Conservation (phyloP, 1,140 invertebrate genomes). For the Stegodyphus dumicola region DNA sequence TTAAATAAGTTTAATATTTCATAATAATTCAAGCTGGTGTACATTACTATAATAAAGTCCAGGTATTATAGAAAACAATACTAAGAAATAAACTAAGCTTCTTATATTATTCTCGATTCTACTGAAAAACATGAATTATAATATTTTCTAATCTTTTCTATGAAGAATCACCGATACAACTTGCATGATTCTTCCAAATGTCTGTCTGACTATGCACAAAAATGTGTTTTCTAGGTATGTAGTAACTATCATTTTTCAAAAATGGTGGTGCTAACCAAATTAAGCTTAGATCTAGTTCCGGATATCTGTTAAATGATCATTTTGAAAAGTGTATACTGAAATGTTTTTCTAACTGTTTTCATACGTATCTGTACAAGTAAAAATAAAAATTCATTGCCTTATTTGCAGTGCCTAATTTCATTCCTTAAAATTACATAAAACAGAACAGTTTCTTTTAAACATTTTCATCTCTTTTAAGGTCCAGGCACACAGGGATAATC, state of each 20-base stretch:
- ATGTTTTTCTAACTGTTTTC: constrained; percentile 49
- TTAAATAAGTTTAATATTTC: too few species aligned
- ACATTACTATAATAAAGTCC: too few species aligned
- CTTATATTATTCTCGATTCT: too few species aligned
- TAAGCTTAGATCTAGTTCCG: not conserved
- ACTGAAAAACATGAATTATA: too few species aligned
- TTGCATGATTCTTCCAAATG: not conserved
- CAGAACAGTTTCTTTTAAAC: too few species aligned
- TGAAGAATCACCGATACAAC: not conserved
- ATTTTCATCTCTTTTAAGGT: too few species aligned
- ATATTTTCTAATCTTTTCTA: not conserved
- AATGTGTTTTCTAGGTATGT: not conserved
- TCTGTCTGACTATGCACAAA: constrained; percentile 8
- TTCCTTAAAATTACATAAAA: too few species aligned
- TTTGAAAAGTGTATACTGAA: not conserved
- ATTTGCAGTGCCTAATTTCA: not conserved
- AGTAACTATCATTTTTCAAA: constrained; percentile 14
- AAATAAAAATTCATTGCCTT: constrained; percentile 36
- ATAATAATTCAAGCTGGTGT: too few species aligned
- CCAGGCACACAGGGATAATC: too few species aligned
- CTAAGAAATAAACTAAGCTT: too few species aligned
- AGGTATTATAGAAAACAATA: too few species aligned
- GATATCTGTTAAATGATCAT: not conserved
- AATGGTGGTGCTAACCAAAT: not conserved
- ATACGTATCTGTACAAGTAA: constrained; percentile 15